Evolutionary conservation across 2,888 invertebrate genomes (phyloP).

Genomic region (Unio pictorum): DNA sequence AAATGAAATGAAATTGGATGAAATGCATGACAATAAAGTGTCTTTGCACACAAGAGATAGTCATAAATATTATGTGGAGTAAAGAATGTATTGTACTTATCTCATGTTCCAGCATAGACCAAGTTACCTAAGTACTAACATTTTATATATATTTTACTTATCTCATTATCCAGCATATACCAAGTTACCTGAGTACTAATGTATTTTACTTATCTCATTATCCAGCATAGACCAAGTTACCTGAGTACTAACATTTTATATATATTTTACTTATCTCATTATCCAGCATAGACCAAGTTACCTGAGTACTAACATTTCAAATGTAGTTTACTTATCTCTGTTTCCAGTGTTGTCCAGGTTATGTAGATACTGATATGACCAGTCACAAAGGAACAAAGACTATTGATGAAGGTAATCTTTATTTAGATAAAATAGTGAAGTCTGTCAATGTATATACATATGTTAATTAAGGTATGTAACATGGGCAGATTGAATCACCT

Average conservation of each 20-base stretch:
- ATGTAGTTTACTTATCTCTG: no score
- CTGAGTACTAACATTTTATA: slow-evolving; percentile 83
- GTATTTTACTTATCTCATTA: slow-evolving; percentile 3
- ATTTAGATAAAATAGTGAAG: no score
- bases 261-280: neutral
- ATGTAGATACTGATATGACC: slow-evolving; percentile 85
- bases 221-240: slow-evolving; percentile 78
- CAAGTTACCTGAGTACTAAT: slow-evolving; percentile 85
- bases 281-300: slow-evolving; percentile 78
- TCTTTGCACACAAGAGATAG: no score
- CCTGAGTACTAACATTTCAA: slow-evolving; percentile 81
- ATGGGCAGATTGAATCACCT: no score
- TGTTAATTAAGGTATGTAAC: no score
- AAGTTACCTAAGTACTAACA: slow-evolving; percentile 85
- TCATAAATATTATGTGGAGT: no score
- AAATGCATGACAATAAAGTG: no score
- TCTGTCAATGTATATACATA: no score
- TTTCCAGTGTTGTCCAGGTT: slow-evolving; percentile 78
- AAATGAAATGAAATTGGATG: no score
- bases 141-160: slow-evolving; percentile 59
- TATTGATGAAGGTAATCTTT: slow-evolving; percentile 69
- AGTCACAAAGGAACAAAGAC: slow-evolving; percentile 77
- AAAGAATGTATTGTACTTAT: no score
- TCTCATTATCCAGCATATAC: slow-evolving; percentile 71
- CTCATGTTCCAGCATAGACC: slow-evolving; percentile 73